phyloP scores from a whole-genome alignment of 2,888 invertebrate species.

The Ptychoptera albimana region DNA sequence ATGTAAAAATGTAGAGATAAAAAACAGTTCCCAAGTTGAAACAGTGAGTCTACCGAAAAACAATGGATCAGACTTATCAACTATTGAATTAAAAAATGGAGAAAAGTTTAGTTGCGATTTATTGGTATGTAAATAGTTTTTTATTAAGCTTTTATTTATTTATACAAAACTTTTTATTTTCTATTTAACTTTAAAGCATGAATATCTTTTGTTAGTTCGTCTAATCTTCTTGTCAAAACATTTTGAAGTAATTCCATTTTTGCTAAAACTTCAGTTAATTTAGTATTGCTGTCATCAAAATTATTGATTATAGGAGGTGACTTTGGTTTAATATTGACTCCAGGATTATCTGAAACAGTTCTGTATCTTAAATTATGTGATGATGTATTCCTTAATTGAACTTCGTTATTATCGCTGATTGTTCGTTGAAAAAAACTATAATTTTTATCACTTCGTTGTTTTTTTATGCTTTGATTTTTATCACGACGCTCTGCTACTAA shows the following conservation, averaged over 20 bases:
- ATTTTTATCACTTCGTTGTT: slow-evolving; percentile 30
- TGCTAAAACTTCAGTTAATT: not conserved
- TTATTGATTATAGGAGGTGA: not conserved
- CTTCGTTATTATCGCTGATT: slow-evolving; percentile 1
- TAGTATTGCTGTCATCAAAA: not conserved
- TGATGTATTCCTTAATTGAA: slow-evolving; percentile 5
- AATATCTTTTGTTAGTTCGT: not conserved
- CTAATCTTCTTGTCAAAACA: not conserved
- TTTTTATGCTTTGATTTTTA: slow-evolving; percentile 36
- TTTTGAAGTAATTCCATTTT: slow-evolving; percentile 2
- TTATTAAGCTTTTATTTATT: not conserved
- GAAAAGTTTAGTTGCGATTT: slow-evolving; percentile 46
- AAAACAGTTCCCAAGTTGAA: slow-evolving; percentile 52
- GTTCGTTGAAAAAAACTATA: slow-evolving; percentile 22
- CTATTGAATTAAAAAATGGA: slow-evolving; percentile 46
- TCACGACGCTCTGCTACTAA: slow-evolving; percentile 53
- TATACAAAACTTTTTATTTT: slow-evolving; percentile 1
- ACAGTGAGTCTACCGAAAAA: slow-evolving; percentile 40
- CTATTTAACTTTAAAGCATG: not conserved
- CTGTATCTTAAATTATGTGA: slow-evolving; percentile 5
- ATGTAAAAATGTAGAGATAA: slow-evolving; percentile 43
- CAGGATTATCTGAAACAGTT: slow-evolving; percentile 8
- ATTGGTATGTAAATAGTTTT: slow-evolving; percentile 38
- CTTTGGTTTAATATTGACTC: not conserved
- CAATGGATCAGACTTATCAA: slow-evolving; percentile 15